Percentiles rank a stretch among this genome's conserved stretches.
These are phyloP conservation scores for Drosophila kanapiae DNA, from an alignment of 1,140 invertebrate species.

Conservation along the genomic window DNA sequence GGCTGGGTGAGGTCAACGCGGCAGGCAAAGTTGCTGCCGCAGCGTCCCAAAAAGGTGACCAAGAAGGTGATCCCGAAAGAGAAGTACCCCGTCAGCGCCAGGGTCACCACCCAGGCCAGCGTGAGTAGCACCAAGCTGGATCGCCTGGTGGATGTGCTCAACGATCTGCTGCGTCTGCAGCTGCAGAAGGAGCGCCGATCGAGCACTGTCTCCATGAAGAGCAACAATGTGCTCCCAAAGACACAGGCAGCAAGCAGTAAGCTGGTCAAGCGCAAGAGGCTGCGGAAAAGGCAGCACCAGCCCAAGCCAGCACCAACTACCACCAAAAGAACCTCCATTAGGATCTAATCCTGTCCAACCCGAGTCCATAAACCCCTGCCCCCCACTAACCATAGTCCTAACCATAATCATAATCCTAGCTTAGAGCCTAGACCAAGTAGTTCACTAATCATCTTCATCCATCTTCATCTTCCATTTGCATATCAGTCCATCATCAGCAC, in stretches of 20 bases:
- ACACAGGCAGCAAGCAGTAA: constrained; percentile 1
- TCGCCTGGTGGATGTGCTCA: constrained; percentile 64
- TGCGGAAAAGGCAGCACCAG: constrained; percentile 1
- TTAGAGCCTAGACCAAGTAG: constrained; percentile 8
- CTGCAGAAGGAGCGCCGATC: constrained; percentile 35
- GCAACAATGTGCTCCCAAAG: neutral
- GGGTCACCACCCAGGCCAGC: constrained; percentile 27
- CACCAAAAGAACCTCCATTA: constrained; percentile 3
- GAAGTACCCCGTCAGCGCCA: neutral
- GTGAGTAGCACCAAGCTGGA: constrained; percentile 59
- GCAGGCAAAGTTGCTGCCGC: constrained; percentile 25
- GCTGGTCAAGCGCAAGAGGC: constrained; percentile 12
- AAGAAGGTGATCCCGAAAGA: neutral
- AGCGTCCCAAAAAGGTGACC: constrained; percentile 15
- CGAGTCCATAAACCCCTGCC: neutral
- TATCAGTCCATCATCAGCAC: constrained; percentile 72
- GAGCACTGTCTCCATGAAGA: neutral
- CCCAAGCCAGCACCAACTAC: neutral
- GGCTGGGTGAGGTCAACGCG: constrained; percentile 45
- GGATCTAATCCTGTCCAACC: neutral
- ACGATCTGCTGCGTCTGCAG: constrained; percentile 61
- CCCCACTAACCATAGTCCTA: constrained; percentile 21
- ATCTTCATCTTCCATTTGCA: constrained; percentile 44
- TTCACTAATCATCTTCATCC: constrained; percentile 23
- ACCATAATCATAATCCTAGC: constrained; percentile 31